Evolutionary conservation across 2,797 vertebrate genomes (phyloP).

Genomic region (Gila robusta): DNA sequence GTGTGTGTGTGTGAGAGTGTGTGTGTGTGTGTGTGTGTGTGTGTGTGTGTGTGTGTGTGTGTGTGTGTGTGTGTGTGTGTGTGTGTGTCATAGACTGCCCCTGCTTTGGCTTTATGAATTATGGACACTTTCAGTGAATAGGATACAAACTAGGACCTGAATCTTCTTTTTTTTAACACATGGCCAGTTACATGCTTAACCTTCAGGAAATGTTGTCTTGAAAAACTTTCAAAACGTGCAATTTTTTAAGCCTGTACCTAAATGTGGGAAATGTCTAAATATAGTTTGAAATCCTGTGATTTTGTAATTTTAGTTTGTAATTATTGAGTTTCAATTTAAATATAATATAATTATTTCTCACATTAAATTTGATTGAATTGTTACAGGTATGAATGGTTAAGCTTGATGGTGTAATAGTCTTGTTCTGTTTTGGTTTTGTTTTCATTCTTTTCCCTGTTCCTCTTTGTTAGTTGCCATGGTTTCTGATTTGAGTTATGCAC

Average conservation of each 20-base stretch:
- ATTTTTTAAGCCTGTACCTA: neutral
- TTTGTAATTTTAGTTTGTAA: neutral
- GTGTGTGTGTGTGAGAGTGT: neutral
- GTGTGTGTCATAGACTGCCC: neutral
- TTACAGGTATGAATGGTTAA: no score
- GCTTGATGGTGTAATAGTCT: neutral
- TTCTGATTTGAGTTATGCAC: neutral
- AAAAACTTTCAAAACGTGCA: no score
- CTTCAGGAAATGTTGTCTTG: conserved; percentile 1
- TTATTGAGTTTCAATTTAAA: neutral
- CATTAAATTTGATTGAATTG: neutral
- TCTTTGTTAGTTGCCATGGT: neutral
- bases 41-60: conserved; percentile 2
- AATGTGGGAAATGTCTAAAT: neutral
- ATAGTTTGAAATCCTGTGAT: neutral
- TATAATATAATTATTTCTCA: neutral
- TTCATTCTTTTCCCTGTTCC: neutral
- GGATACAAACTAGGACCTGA: neutral
- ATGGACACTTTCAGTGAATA: conserved; percentile 1
- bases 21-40: conserved; percentile 18
- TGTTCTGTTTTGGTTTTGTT: neutral
- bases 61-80: neutral
- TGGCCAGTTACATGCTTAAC: neutral
- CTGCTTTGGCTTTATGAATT: conserved; percentile 28
- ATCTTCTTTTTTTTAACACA: neutral